Evolutionary conservation across 2,113 vertebrate species (phyloP), one percentile per base, ranked within the genome.

Genomic region (Thalassarche chlororhynchos): DNA sequence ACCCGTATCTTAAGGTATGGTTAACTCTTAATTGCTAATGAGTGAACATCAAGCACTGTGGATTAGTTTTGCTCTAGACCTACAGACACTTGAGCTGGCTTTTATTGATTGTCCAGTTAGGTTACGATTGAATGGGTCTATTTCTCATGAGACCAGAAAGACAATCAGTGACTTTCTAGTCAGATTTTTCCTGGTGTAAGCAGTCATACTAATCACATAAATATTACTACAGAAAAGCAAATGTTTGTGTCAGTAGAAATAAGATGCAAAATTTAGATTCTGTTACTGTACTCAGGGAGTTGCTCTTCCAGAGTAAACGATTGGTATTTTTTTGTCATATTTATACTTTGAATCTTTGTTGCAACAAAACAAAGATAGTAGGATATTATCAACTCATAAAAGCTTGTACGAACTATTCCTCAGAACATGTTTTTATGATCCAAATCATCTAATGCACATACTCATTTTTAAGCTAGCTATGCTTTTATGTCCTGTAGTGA

Each of bases 1-100:
- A n/a, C 7, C 5, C 11, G 1, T 75, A 25, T 20, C 24, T 64
- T 40, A 83, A 52, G 21, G 40, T 47, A 31, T 0, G 0, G 8
- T 18, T 54, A 52, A 14, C 34, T 69, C 36, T 51, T 58, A 74
- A 32, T 51, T 87, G n/a, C 42, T 83, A 24, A 26, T 47, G 34
- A 69, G 29, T 74, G 54, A 57, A 36, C 32, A 19, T 32, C 2
- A 7, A 47, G 54, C 25, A 8, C 15, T 42, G 44, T 57, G 36
- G 16, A 9, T 85, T 68, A 55, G 31, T 92, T 49, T 7, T 74
- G 61, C 44, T 70, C n/a, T 62, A 57, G 47, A 57, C 60, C 20
- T 65, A 26, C 10, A 44, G 25, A 23, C 14, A 8, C 19, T 40
- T 79, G 28, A 70, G 28, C 21, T 75, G 58, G 18, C 28, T 79